phyloP scores from a whole-genome alignment of 2,888 invertebrate species.

The Melipona bicolor region DNA sequence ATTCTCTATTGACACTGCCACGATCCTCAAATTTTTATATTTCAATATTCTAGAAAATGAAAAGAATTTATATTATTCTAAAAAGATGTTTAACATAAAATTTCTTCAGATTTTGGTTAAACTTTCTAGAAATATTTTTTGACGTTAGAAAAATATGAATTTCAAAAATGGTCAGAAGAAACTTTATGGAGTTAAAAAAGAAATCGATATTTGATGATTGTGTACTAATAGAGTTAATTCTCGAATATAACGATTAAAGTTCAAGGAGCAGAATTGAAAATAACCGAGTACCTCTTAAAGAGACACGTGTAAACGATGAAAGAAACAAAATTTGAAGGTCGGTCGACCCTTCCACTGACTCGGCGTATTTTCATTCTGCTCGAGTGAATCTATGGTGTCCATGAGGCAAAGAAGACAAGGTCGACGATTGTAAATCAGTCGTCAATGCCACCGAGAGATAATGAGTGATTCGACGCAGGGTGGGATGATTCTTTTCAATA shows the following conservation, averaged over 20 bases:
- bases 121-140: too few species aligned
- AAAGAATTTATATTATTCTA: too few species aligned
- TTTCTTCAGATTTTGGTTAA: too few species aligned
- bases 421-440: slow-evolving; percentile 7
- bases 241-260: background rate
- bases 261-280: background rate
- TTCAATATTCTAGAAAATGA: too few species aligned
- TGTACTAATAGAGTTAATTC: background rate
- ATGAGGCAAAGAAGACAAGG: background rate
- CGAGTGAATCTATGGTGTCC: background rate
- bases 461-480: background rate
- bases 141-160: too few species aligned
- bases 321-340: slow-evolving; percentile 2
- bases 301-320: background rate
- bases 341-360: slow-evolving; percentile 20
- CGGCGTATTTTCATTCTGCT: background rate
- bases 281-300: background rate
- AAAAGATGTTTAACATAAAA: too few species aligned
- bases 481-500: too few species aligned
- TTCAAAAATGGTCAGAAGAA: too few species aligned
- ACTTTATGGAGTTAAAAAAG: background rate
- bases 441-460: slow-evolving; percentile 58
- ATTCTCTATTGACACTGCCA: too few species aligned
- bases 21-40: too few species aligned
- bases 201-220: background rate